Evolutionary conservation across 2,797 vertebrate genomes (phyloP), one percentile per base, ranked within the genome.

Genomic region (Rachycentron canadum): DNA sequence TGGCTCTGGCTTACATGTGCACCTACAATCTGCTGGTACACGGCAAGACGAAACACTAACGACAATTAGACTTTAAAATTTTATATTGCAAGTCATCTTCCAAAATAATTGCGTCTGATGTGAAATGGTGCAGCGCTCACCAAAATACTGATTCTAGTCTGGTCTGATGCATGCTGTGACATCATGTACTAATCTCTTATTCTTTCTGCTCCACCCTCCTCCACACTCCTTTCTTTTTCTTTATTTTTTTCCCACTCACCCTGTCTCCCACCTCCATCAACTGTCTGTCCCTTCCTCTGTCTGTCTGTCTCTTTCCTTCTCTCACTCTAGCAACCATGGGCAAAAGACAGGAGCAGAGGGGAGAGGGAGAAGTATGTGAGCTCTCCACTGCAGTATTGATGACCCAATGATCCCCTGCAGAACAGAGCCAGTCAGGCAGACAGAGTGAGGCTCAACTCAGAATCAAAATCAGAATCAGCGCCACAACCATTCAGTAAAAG

Each of bases 361-460:
- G 86, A 87, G 91, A 89, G 80, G 84, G 87, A 89, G 87, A 91
- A 92, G 90, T 92, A 82, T 91, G 84, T 89, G 89, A 93, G 93
- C 87, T 92, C 89, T 93, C 91, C 89, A 90, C 94, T 94, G 94
- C 92, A 94, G 93, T 94, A 93, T 94, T 93, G 93, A 93, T 92
- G 93, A 93, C 91, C 94, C 93, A 93, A 91, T 93, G 93, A 94
- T 92, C 91, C 92, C 90, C 93, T 93, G 93, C 92, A 93, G 93
- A 93, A 93, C 89, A 89, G 88, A 92, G 92, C 91, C 92, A 93
- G 92, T 89, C 92, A 89, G 89, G 87, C 93, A 93, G 91, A 93
- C 90, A 90, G 88, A 93, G 88, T 85, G 89, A 93, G 89, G 87
- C 90, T 92, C 86, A 88, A 90, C 90, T 89, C 90, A 82, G 89